Conservation (phyloP, 2,113 vertebrate genomes). For the Mastomys coucha region DNA sequence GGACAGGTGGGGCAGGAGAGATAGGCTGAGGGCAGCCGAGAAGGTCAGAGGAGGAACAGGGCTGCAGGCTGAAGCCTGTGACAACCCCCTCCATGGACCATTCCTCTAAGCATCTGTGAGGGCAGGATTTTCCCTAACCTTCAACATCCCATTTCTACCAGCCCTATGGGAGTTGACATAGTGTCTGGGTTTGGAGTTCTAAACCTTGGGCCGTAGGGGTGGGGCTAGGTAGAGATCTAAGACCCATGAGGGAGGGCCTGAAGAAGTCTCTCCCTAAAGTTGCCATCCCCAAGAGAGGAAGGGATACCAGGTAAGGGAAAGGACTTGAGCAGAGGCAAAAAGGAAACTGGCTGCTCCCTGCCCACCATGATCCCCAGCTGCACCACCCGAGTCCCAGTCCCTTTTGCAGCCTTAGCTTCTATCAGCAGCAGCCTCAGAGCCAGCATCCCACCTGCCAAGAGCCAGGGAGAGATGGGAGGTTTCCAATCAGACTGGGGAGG, state of each 20-base stretch:
- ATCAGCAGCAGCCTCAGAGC: slow-evolving; percentile 34
- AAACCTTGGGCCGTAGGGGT: slow-evolving; percentile 33
- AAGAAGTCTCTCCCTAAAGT: not conserved
- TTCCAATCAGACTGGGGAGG: slow-evolving; percentile 53
- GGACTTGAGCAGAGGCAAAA: not conserved
- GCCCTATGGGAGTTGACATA: not conserved
- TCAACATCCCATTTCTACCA: not conserved
- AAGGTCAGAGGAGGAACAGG: not conserved
- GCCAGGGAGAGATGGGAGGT: slow-evolving; percentile 65
- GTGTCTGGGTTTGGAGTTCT: slow-evolving; percentile 69
- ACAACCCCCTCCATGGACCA: no score
- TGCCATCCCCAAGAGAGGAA: not conserved
- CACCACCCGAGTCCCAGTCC: no score
- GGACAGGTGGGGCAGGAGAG: not conserved
- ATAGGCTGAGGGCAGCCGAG: not conserved
- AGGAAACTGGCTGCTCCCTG: not conserved
- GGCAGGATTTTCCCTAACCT: not conserved
- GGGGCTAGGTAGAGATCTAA: not conserved
- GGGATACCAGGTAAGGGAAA: not conserved
- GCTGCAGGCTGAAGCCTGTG: not conserved
- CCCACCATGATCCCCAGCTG: not conserved
- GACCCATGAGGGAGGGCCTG: not conserved
- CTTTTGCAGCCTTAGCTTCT: slow-evolving; percentile 56
- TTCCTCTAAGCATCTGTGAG: not conserved
- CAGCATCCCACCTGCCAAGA: slow-evolving; percentile 41